Percentiles rank a stretch among this genome's conserved stretches.
phyloP scores from a whole-genome alignment of 2,113 vertebrate species.

The Aegotheles bennettii region DNA sequence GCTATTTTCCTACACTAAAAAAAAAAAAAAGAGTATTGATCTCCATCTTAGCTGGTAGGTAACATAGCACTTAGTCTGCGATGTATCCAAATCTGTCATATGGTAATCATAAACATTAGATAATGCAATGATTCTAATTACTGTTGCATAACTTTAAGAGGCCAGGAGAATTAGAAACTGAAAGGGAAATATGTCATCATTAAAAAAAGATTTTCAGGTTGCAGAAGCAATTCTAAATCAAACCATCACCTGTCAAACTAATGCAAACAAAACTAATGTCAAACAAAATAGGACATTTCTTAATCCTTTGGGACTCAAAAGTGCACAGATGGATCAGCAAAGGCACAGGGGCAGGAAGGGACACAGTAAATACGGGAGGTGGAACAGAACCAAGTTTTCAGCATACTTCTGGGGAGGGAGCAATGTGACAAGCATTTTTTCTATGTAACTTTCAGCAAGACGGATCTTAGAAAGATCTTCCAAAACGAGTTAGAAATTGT shows the following conservation, averaged over 20 bases:
- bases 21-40: background rate
- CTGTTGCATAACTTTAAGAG: background rate
- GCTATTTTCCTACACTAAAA: background rate
- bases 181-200: background rate
- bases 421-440: background rate
- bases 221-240: background rate
- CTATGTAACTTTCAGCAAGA: background rate
- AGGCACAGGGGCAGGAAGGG: background rate
- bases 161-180: background rate
- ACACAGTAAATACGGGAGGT: background rate
- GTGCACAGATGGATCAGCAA: background rate
- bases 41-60: background rate
- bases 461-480: background rate
- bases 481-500: background rate
- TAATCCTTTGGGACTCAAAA: background rate
- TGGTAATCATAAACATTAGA: background rate
- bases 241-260: background rate
- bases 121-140: background rate
- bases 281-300: background rate
- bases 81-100: background rate
- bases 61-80: accelerated
- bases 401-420: background rate
- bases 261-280: background rate
- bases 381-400: background rate
- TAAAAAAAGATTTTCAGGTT: background rate